Evolutionary conservation across 2,113 vertebrate genomes (phyloP).

Genomic region (Mixornis gularis): DNA sequence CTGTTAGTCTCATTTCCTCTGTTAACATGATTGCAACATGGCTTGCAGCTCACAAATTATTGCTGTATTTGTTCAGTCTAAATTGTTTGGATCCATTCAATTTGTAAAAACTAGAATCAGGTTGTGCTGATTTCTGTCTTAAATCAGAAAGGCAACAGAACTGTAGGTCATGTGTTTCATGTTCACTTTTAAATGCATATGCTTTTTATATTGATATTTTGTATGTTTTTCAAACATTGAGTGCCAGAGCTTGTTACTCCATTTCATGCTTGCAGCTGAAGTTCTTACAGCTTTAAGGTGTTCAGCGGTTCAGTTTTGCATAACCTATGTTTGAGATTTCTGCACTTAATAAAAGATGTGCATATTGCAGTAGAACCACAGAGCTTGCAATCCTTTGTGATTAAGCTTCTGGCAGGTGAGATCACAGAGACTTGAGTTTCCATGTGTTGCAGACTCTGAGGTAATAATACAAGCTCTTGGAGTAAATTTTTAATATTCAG

Average conservation of each 20-base stretch:
- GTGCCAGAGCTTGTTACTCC: background rate
- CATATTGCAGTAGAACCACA: background rate
- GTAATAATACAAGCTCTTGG: background rate
- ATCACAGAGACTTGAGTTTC: background rate
- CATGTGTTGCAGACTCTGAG: background rate
- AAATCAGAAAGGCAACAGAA: background rate
- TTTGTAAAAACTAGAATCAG: background rate
- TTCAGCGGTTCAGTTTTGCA: background rate
- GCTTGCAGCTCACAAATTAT: background rate
- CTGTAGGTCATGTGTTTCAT: background rate
- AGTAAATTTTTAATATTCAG: background rate
- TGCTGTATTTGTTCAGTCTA: background rate
- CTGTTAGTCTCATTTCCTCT: background rate
- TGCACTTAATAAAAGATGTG: background rate
- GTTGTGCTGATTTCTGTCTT: background rate
- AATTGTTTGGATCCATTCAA: background rate
- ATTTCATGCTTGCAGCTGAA: background rate
- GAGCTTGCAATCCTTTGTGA: background rate
- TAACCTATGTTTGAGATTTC: background rate
- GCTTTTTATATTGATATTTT: background rate
- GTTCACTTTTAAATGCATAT: background rate
- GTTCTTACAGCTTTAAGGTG: background rate
- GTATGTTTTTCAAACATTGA: background rate
- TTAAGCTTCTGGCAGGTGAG: background rate
- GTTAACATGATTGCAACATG: background rate